Conservation (phyloP, 2,888 invertebrate species). For the Eupithecia abbreviata region DNA sequence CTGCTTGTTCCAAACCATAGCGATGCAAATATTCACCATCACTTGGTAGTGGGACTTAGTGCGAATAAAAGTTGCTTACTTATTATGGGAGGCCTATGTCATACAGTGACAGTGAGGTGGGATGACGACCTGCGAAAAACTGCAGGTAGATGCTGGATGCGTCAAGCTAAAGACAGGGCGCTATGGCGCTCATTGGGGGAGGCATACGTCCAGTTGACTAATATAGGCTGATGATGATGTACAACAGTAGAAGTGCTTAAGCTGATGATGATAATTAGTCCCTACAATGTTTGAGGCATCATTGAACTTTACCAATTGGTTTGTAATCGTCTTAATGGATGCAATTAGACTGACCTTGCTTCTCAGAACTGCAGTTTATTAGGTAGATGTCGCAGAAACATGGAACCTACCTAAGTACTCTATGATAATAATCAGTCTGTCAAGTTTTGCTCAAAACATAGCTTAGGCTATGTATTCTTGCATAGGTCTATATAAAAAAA, state of each 20-base stretch:
- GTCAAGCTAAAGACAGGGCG: too few relatives aligned
- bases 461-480: too few relatives aligned
- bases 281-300: constrained; percentile 25
- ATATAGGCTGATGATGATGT: not conserved
- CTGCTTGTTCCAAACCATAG: too few relatives aligned
- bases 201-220: too few relatives aligned
- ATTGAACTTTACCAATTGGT: constrained; percentile 62
- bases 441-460: too few relatives aligned
- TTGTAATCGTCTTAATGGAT: constrained; percentile 62
- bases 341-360: constrained; percentile 62
- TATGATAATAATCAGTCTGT: not conserved
- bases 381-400: not conserved
- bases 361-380: constrained; percentile 36
- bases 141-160: too few relatives aligned
- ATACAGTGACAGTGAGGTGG: too few relatives aligned
- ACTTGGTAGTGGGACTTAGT: not conserved
- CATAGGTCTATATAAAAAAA: too few relatives aligned
- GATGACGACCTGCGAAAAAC: too few relatives aligned
- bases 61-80: not conserved
- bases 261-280: not conserved
- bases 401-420: not conserved
- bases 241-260: not conserved
- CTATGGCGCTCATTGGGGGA: too few relatives aligned
- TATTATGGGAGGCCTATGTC: not conserved
- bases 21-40: too few relatives aligned